Percentiles rank a stretch among this genome's conserved stretches.
Evolutionary conservation across 2,113 vertebrate genomes (phyloP).

Genomic region (Nansenia antarctica): DNA sequence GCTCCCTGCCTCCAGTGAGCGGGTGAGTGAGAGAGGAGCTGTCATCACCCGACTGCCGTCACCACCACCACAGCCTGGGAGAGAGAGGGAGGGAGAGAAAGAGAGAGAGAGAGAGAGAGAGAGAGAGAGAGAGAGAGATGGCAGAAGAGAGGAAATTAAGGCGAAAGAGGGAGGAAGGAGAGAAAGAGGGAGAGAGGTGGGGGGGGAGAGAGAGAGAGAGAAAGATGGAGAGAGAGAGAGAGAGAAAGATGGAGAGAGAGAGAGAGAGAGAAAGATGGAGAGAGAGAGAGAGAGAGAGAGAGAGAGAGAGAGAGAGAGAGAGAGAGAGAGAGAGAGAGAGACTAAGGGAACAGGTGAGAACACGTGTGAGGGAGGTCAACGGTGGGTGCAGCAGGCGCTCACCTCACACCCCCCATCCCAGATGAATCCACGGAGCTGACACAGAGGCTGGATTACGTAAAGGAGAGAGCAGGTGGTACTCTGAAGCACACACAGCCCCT

Average conservation of each 20-base stretch:
- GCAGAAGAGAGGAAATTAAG: no score
- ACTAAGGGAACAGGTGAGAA: slow-evolving; percentile 14
- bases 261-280: neutral
- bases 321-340: neutral
- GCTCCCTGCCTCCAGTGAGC: slow-evolving; percentile 63
- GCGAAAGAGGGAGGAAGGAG: neutral
- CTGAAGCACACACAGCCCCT: neutral
- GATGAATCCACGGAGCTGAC: slow-evolving; percentile 26
- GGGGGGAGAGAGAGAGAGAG: neutral
- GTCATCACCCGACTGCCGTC: slow-evolving; percentile 62
- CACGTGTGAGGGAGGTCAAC: slow-evolving; percentile 45
- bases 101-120: no score
- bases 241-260: slow-evolving; percentile 3
- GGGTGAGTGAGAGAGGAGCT: slow-evolving; percentile 65
- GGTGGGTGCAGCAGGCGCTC: slow-evolving; percentile 41
- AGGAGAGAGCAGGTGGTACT: slow-evolving; percentile 45
- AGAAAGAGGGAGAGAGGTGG: neutral
- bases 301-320: neutral
- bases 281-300: neutral
- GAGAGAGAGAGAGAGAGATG: neutral
- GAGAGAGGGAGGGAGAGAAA: neutral
- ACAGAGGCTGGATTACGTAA: slow-evolving; percentile 55
- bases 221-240: neutral
- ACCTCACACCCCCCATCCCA: slow-evolving; percentile 63
- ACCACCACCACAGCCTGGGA: slow-evolving; percentile 24